phyloP scores from a whole-genome alignment of 2,113 vertebrate species.

The Onychostruthus taczanowskii region DNA sequence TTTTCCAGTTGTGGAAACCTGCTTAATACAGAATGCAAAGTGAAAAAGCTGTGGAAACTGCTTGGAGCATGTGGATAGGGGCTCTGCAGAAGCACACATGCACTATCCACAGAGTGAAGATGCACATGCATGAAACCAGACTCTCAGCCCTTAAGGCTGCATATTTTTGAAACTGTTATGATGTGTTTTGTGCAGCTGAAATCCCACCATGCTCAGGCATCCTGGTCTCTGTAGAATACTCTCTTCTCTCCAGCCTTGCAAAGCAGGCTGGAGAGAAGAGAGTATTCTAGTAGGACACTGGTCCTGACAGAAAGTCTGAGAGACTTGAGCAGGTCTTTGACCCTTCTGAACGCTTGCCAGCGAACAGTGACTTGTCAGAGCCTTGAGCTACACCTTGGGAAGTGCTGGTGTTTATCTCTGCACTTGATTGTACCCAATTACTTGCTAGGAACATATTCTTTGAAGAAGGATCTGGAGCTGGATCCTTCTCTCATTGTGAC shows the following conservation, averaged over 20 bases:
- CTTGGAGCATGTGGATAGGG: neutral
- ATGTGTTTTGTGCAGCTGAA: neutral
- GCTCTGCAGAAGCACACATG: neutral
- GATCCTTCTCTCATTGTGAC: neutral
- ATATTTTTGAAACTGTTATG: neutral
- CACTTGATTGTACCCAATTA: conserved; percentile 38
- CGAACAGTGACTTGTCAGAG: neutral
- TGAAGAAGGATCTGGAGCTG: conserved; percentile 30
- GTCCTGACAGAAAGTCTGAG: neutral
- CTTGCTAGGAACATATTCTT: conserved; percentile 18
- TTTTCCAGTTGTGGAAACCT: neutral
- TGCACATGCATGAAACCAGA: neutral
- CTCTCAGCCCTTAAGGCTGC: neutral
- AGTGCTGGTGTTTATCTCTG: conserved; percentile 6
- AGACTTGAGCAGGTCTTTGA: neutral
- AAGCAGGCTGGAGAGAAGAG: too few species aligned
- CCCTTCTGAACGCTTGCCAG: neutral
- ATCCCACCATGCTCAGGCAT: neutral
- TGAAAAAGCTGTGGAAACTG: neutral
- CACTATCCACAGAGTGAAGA: neutral
- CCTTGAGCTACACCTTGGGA: conserved; percentile 35
- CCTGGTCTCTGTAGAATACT: neutral
- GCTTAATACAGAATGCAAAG: neutral
- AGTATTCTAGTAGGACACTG: neutral
- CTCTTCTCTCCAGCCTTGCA: neutral